Evolutionary conservation across 2,113 vertebrate genomes (phyloP).

Genomic region (Tenebrosternarchus preto): DNA sequence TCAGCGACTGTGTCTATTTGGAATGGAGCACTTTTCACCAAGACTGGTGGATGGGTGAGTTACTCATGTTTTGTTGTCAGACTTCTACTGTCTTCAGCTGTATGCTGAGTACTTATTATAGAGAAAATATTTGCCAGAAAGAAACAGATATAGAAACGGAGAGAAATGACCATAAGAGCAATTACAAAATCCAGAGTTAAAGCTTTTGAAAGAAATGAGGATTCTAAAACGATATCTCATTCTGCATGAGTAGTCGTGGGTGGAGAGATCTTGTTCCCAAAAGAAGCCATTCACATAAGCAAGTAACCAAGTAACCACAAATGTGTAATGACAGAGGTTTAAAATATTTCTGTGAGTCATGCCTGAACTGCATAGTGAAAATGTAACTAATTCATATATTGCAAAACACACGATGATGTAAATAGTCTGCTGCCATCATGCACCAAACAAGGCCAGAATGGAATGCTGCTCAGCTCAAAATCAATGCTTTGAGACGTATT

Average conservation of each 20-base stretch:
- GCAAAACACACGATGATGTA: background rate
- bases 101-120: too few relatives aligned
- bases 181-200: background rate
- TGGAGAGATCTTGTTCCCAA: too few relatives aligned
- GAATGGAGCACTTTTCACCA: background rate
- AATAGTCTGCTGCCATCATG: conserved; percentile 17
- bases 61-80: background rate
- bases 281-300: background rate
- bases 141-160: background rate
- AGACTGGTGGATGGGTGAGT: background rate
- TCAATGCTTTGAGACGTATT: background rate
- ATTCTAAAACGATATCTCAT: too few relatives aligned
- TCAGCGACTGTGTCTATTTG: background rate
- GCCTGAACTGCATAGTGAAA: background rate
- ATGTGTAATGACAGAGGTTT: background rate
- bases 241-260: too few relatives aligned
- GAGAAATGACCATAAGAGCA: background rate
- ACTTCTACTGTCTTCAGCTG: too few relatives aligned
- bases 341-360: background rate
- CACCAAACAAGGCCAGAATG: background rate
- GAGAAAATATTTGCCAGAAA: background rate
- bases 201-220: too few relatives aligned
- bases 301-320: background rate
- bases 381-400: background rate
- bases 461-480: conserved; percentile 10